Evolutionary conservation across 2,113 vertebrate genomes (phyloP), one percentile per base, ranked within the genome.

Genomic region (Felis chaus): DNA sequence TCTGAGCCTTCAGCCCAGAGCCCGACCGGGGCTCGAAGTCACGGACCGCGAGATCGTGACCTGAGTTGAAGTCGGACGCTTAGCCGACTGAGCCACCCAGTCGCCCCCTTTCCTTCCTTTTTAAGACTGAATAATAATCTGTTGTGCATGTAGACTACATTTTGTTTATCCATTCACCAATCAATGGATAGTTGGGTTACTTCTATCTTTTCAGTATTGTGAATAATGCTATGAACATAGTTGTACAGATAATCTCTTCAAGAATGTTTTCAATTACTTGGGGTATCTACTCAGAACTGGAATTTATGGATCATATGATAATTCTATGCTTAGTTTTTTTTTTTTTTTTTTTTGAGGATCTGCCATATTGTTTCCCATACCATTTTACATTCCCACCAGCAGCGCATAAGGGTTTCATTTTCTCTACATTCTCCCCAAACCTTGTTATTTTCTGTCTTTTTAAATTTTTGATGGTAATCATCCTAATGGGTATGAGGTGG

Each of bases 11-110:
- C 45, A 45, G 45, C 45, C 45, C 45, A 9, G 45, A 45, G 45
- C 45, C 45, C 8, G 0, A 45, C 0, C 8, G 45, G 45, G 8
- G 45, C 45, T 45, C 1, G 1, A 45, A 1, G 1, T 45, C 45
- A 45, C 45, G 45, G 45, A 45, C 45, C 1, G 1, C 1, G 45
- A 45, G 45, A 45, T 45, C 0, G 7, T 45, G 45, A 45, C 45
- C 45, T 45, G 45, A 45, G 45, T 8, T 45, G 45, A 45, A 45
- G 45, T 45, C 1, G 45, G 45, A 45, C 1, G 45, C 45, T 45
- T 9, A 45, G 1, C 45, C 45, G 45, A 45, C 45, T 45, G 45
- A 45, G 45, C 45, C 45, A 45, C 8, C 45, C 45, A 45, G 45
- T 7, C 45, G 45, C 45, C 45, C 45, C 45, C 63, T 65, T 63